Base-by-base conservation (phyloP, 2,888 invertebrate species). In the Lymantria monacha region DNA sequence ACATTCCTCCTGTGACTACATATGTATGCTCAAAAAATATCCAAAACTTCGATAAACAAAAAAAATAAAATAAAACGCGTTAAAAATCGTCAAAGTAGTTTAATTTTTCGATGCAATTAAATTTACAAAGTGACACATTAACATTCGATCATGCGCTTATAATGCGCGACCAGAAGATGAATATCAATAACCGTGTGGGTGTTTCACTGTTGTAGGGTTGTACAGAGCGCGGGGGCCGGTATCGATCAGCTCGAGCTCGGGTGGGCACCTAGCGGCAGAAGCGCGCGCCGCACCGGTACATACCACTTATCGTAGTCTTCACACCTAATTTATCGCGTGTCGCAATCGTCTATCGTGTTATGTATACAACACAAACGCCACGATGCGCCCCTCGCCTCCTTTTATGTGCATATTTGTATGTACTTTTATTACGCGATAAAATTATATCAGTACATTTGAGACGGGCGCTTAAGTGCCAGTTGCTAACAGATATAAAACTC, bases 321-420 rank as follows among this genome's bases (percentile, higher is more conserved):
- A 82, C 87, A 84, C 86, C 83, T 84, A 85, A 88, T 87, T 88
- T 87, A 87, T 85, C 85, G 87, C 85, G 79, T 76, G 79, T 74
- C 79, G 81, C 81, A 76, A 83, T 85, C 83, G 75, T 67, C 72
- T 69, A 66, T 74, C 72, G 61, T 78, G 77, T 76, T 79, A 5
- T 77, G 75, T 79, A 74, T 71, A 75, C 22, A 22, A 22, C 74
- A 72, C n/a, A n/a, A n/a, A 63, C 60, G 67, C 68, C 72, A 73
- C 69, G 75, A 74, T 70, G 70, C 22, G 55, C 63, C 43, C n/a
- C 33, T 48, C 55, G 58, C 55, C 64, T 57, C 1, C 67, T 55
- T 67, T 70, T 70, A 63, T 69, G 68, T 67, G 66, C 65, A 66
- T 59, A 64, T 63, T 62, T 67, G 65, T 57, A 58, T 57, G 46